A percentile compares a stretch with the other conserved stretches of the same genome.
Conservation (phyloP, 1,140 invertebrate genomes). For the Procambarus virginalis region DNA sequence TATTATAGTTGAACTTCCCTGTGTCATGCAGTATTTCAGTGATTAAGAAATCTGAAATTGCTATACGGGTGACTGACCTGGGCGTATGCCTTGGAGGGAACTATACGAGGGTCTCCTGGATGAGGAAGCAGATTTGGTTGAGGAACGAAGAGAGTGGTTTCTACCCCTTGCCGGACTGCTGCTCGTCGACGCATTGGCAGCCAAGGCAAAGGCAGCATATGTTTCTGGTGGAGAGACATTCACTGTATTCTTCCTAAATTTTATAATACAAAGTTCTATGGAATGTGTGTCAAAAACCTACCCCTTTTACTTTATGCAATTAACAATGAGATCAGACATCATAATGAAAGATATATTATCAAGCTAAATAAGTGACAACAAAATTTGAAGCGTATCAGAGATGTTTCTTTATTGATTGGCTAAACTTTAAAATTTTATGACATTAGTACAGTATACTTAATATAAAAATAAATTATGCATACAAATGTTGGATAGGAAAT, state of each 20-base stretch:
- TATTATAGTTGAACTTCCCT: neutral
- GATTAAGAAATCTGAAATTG: neutral
- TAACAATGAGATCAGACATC: neutral
- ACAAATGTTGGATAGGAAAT: neutral
- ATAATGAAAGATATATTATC: neutral
- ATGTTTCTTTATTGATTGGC: neutral
- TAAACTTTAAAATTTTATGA: neutral
- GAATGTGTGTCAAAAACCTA: neutral
- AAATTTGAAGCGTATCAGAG: neutral
- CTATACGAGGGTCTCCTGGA: constrained; percentile 55
- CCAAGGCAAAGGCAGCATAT: constrained; percentile 60
- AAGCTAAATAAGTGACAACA: neutral
- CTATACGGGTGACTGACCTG: constrained; percentile 19
- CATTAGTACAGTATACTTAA: neutral
- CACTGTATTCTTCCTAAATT: neutral
- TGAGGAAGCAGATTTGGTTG: constrained; percentile 42
- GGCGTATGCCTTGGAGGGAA: constrained; percentile 44
- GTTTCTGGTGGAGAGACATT: constrained; percentile 42
- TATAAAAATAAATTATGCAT: neutral
- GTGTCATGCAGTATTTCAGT: neutral
- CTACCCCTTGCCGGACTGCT: constrained; percentile 52
- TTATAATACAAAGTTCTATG: neutral
- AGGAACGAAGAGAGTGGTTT: constrained; percentile 38
- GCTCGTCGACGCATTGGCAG: constrained; percentile 49
- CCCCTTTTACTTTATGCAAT: neutral